A percentile compares a stretch with the other conserved stretches of the same genome.
Evolutionary conservation across 2,113 vertebrate species (phyloP).

Genomic region (Amblyopsis rosae): DNA sequence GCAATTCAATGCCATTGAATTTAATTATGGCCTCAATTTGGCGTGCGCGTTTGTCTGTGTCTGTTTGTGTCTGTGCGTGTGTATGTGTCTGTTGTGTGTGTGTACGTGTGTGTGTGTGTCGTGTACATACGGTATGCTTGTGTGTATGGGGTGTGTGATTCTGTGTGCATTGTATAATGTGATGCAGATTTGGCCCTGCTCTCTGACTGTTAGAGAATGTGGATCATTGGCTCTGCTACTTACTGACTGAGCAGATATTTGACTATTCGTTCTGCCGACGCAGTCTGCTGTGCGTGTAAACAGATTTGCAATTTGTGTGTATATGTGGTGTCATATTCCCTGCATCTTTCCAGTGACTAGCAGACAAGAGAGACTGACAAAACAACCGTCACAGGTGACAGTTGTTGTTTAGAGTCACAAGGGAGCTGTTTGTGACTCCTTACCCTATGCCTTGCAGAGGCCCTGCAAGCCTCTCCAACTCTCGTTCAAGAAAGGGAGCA

Average conservation of each 20-base stretch:
- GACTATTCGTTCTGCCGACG: slow-evolving; percentile 38
- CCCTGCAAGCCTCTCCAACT: slow-evolving; percentile 40
- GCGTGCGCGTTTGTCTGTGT: not conserved
- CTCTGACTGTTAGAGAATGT: too few species aligned
- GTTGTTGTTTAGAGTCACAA: slow-evolving; percentile 1
- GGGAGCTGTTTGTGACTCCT: slow-evolving; percentile 32
- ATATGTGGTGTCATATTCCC: not conserved
- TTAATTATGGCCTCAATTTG: slow-evolving; percentile 44
- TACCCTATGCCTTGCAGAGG: slow-evolving; percentile 32
- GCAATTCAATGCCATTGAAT: slow-evolving; percentile 11
- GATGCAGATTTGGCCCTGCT: not conserved
- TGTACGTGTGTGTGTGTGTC: slow-evolving; percentile 14
- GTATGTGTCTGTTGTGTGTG: not conserved
- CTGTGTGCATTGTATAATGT: not conserved
- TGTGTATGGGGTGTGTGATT: slow-evolving; percentile 40
- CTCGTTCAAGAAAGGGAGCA: slow-evolving; percentile 18
- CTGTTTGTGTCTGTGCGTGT: too few species aligned
- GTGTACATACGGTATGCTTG: slow-evolving; percentile 36
- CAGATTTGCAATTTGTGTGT: slow-evolving; percentile 43
- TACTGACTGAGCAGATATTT: slow-evolving; percentile 21
- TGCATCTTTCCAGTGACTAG: not conserved
- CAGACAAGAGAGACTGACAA: slow-evolving; percentile 12
- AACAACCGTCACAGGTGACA: slow-evolving; percentile 9
- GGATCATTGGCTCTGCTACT: slow-evolving; percentile 3
- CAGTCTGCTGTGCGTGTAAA: slow-evolving; percentile 12